Evolutionary conservation across 2,113 vertebrate genomes (phyloP).

Genomic region (Tetrax tetrax): DNA sequence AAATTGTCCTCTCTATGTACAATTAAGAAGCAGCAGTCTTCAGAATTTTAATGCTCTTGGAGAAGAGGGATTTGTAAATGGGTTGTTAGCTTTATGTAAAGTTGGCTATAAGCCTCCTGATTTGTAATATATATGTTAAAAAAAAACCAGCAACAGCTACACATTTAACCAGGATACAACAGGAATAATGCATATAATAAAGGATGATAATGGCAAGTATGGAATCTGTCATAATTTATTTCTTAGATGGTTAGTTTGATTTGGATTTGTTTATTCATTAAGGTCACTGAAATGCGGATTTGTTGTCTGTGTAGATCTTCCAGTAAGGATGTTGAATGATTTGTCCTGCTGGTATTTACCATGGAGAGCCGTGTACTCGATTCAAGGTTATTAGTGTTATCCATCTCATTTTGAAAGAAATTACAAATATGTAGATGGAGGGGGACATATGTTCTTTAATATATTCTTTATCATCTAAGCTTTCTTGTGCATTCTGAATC

Average conservation of each 20-base stretch:
- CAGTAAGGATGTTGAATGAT: background rate
- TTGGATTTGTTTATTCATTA: background rate
- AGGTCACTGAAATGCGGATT: background rate
- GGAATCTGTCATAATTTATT: background rate
- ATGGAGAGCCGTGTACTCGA: background rate
- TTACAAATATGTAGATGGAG: background rate
- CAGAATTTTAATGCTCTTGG: conserved; percentile 37
- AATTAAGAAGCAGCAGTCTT: conserved; percentile 42
- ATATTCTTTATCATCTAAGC: too few species aligned
- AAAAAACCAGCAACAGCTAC: background rate
- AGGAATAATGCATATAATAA: background rate
- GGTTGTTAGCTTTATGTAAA: background rate
- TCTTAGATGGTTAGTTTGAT: background rate
- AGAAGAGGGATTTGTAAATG: conserved; percentile 21
- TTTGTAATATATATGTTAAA: background rate
- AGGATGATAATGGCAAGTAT: background rate
- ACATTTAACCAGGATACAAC: background rate
- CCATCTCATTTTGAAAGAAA: background rate
- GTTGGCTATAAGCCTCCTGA: background rate
- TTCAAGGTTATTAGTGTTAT: background rate
- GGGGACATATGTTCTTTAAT: background rate
- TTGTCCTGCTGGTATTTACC: background rate
- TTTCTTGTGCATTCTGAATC: too few species aligned
- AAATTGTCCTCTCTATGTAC: conserved; percentile 49
- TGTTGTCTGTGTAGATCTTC: background rate